Evolutionary conservation across 2,113 vertebrate species (phyloP), one percentile per base, ranked within the genome.

Genomic region (Epinephelus cyanopodus): DNA sequence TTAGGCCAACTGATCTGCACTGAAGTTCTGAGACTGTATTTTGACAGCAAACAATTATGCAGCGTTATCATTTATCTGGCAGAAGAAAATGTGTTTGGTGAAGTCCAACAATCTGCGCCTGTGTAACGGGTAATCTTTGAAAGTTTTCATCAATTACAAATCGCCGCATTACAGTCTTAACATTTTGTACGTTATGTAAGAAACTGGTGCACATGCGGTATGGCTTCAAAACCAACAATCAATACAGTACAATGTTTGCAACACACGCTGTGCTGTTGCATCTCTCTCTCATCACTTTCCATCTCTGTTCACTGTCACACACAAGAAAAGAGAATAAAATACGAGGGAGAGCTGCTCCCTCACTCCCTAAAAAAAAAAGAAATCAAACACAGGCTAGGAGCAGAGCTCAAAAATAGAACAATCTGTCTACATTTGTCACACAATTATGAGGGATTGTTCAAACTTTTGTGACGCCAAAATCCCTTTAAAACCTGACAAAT

Each of bases 21-120:
- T 77, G 75, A 88, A 84, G 58, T 83, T 88, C 64, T 83, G 62
- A 84, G 50, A 73, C 58, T 57, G 33, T 79, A 71, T 84, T 90
- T 87, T 91, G 87, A 89, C 81, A 87, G 86, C 54, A 83, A 85
- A 84, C 75, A 88, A 82, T 90, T 88, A 89, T 70, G 62, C 79
- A 74, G 72, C 5, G 18, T 71, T 80, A 60, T 81, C 61, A 67
- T 90, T 90, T 86, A 39, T 72, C 67, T 84, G 64, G 19, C 45
- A 70, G 47, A 62, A 60, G 23, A 78, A 23, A 72, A 62, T 66
- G 37, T 48, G 56, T 39, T 64, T n/a, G 25, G 29, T 45, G 4
- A 75, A 80, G 71, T 77, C 29, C 25, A 67, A 48, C 79, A 52
- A 74, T 37, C 17, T 39, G 13, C 72, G 65, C 18, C 6, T 77